Base-by-base conservation (phyloP, 1,140 invertebrate genomes). In the Drosophila pachea region DNA sequence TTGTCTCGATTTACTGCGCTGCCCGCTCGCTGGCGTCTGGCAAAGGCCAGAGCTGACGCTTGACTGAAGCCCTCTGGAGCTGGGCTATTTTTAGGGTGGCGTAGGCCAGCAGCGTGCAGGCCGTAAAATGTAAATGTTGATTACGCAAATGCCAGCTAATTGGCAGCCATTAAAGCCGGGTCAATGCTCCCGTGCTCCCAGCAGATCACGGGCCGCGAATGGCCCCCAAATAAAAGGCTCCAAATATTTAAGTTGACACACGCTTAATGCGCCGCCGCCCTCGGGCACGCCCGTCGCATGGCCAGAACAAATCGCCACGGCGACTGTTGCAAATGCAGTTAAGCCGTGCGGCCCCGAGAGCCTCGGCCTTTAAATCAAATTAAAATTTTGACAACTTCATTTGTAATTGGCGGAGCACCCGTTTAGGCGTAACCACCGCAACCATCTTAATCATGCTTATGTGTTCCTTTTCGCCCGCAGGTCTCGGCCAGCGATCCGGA, bases 401-500 rank as follows among this genome's bases (percentile, higher is more conserved):
- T 86, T 86, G 73, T 79, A 84, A 61, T 67, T 60, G 42, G 55
- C 22, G 43, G 29, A 49, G 49, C 49, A 60, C 40, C 40, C 35
- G 54, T 64, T 56, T 35, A 45, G 47, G 9, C 60, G 42, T 7
- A 45, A 49, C 32, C 35, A 50, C 33, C 33, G 9, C 9, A 53
- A 53, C 50, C 33, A 53, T 14, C 50, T n/a, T 11, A 45, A 61
- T n/a, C n/a, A 7, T 16, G 31, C 22, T 50, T 33, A 59, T 11
- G 31, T n/a, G 31, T 35, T 56, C 33, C 4, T 60, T 54, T 60
- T 76, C 62, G 86, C 65, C 91, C 90, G 0, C 92, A 98, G 97
- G 95, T 98, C 53, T 95, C 95, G 56, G 97, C 98, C 0, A 96
- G 94, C 32, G 98, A 99, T 90, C 94, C 95, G 2, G 98, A 99